Percentiles rank a stretch among this genome's conserved stretches.
These are phyloP conservation scores for Anas bahamensis DNA, from an alignment of 2,797 vertebrate species.

Conservation along the genomic window DNA sequence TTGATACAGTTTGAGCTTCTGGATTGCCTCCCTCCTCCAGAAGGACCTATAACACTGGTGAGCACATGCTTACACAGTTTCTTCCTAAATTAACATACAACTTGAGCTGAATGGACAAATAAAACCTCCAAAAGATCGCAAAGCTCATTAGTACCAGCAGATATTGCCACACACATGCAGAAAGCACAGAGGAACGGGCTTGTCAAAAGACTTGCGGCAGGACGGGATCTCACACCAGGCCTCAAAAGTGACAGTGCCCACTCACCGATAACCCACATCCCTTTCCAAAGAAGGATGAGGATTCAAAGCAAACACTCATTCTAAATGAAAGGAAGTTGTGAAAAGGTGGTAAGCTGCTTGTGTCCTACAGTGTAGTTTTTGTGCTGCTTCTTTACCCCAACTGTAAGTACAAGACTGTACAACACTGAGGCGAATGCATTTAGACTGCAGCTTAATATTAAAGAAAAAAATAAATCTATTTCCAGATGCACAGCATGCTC, in stretches of 20 bases:
- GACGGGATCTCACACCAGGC: background rate
- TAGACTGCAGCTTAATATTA: background rate
- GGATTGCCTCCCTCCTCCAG: background rate
- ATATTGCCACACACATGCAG: background rate
- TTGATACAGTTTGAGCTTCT: background rate
- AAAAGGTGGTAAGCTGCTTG: background rate
- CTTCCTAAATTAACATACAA: background rate
- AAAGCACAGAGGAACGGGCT: background rate
- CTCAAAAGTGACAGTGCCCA: background rate
- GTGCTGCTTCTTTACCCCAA: background rate
- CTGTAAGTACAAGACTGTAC: background rate
- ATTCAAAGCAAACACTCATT: background rate
- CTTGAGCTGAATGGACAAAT: background rate
- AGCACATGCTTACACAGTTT: background rate
- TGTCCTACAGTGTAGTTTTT: background rate
- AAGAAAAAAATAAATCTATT: background rate
- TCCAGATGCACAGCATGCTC: conserved; percentile 12
- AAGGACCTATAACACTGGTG: background rate
- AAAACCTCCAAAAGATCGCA: background rate
- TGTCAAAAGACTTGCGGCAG: background rate
- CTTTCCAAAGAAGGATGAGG: background rate
- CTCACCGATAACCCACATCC: background rate
- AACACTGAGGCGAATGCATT: background rate
- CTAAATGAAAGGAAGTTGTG: background rate
- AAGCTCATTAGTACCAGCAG: background rate